Percentiles rank a stretch among this genome's conserved stretches.
phyloP scores from a whole-genome alignment of 2,113 vertebrate species.

The Himantopus leucocephalus region DNA sequence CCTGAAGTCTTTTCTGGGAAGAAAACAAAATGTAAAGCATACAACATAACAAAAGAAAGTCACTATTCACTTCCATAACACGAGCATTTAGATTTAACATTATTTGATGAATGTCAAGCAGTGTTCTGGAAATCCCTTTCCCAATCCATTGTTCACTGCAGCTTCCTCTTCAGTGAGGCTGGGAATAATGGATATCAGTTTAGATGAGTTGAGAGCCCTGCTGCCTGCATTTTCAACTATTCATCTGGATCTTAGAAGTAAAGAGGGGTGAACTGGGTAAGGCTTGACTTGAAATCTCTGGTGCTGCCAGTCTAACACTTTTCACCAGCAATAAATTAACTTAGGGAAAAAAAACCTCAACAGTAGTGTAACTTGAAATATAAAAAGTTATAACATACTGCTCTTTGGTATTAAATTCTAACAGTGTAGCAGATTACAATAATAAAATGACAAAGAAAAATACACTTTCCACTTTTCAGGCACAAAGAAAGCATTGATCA shows the following conservation, averaged over 20 bases:
- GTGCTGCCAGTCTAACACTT: background rate
- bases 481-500: slow-evolving; percentile 50
- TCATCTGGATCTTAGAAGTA: background rate
- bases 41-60: fast-evolving
- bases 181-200: background rate
- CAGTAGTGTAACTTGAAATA: background rate
- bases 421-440: slow-evolving; percentile 28
- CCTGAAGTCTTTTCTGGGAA: background rate
- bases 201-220: background rate
- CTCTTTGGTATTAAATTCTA: slow-evolving; percentile 29
- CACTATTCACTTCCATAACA: background rate
- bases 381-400: background rate
- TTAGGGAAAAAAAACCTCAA: background rate
- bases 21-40: background rate
- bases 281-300: background rate
- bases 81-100: background rate
- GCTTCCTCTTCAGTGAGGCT: background rate
- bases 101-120: background rate
- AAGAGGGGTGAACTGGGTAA: background rate
- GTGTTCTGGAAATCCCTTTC: background rate
- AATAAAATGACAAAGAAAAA: slow-evolving; percentile 61
- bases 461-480: background rate
- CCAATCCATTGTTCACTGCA: background rate
- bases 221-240: background rate
- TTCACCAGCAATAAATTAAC: background rate